Percentiles rank a stretch among this genome's conserved stretches.
Evolutionary conservation across 2,797 vertebrate species (phyloP).

Genomic region (Sorex maritimensis): DNA sequence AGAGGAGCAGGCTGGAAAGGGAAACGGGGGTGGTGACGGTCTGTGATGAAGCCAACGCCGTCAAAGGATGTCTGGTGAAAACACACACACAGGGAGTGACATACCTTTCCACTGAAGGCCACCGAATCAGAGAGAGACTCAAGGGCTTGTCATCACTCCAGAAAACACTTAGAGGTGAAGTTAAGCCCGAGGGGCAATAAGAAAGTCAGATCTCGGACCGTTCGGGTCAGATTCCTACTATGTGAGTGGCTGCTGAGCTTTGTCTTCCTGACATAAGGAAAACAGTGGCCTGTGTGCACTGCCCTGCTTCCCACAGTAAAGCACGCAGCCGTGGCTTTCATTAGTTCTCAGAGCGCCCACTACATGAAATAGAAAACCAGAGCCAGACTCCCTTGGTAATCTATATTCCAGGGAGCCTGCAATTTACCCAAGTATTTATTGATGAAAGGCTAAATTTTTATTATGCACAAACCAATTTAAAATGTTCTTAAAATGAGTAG

Average conservation of each 20-base stretch:
- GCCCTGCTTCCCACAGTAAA: slow-evolving; percentile 63
- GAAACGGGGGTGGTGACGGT: neutral
- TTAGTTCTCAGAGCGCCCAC: slow-evolving; percentile 60
- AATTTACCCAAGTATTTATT: slow-evolving; percentile 76
- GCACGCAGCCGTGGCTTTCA: slow-evolving; percentile 68
- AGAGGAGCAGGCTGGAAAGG: neutral
- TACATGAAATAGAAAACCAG: slow-evolving; percentile 42
- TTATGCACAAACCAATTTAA: slow-evolving; percentile 74
- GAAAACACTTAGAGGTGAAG: neutral
- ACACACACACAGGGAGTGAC: neutral
- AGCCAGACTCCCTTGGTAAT: slow-evolving; percentile 65
- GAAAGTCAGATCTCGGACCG: slow-evolving; percentile 49
- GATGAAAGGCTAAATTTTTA: slow-evolving; percentile 79
- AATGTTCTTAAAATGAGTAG: slow-evolving; percentile 71
- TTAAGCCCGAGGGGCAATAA: neutral
- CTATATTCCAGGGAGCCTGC: slow-evolving; percentile 39
- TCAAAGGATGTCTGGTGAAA: slow-evolving; percentile 50
- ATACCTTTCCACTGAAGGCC: slow-evolving; percentile 59
- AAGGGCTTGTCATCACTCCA: slow-evolving; percentile 18
- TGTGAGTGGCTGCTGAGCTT: slow-evolving; percentile 53
- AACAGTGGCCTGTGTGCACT: slow-evolving; percentile 17
- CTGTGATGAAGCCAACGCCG: slow-evolving; percentile 59
- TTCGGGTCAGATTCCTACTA: slow-evolving; percentile 53
- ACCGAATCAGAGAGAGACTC: slow-evolving; percentile 45
- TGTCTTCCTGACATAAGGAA: slow-evolving; percentile 68